Percentiles rank a stretch among this genome's conserved stretches.
phyloP scores from a whole-genome alignment of 2,888 invertebrate genomes.

The Sipha maydis region DNA sequence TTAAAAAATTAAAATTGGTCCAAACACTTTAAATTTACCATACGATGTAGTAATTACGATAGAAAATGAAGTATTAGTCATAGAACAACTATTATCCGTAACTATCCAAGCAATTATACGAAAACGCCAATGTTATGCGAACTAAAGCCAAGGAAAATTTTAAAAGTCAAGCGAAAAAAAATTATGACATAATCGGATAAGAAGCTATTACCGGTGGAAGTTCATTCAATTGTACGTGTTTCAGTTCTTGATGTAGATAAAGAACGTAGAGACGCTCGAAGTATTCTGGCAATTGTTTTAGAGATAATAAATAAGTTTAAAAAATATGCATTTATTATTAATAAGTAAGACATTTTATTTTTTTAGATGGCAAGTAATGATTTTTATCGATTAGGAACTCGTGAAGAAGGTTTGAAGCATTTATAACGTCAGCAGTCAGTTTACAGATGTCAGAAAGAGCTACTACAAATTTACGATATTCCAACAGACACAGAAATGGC shows the following conservation, averaged over 20 bases:
- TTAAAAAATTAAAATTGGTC: too few species aligned
- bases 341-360: background rate
- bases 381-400: too few species aligned
- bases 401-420: background rate
- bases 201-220: background rate
- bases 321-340: background rate
- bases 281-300: constrained; percentile 14
- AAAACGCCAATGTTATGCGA: constrained; percentile 24
- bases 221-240: constrained; percentile 19
- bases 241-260: constrained; percentile 12
- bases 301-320: constrained; percentile 17
- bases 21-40: too few species aligned
- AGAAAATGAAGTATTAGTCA: constrained; percentile 1
- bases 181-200: background rate
- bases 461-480: too few species aligned
- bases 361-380: background rate
- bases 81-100: background rate
- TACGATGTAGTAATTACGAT: too few species aligned
- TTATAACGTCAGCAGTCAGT: background rate
- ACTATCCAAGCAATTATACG: background rate
- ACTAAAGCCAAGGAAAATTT: constrained; percentile 17
- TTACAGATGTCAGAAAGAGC: too few species aligned
- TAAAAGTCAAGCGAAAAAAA: constrained; percentile 15
- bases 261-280: background rate
- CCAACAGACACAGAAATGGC: too few species aligned